These are phyloP conservation scores for Smittia sp. DNA, from an alignment of 2,888 invertebrate species.

Conservation along the genomic window DNA sequence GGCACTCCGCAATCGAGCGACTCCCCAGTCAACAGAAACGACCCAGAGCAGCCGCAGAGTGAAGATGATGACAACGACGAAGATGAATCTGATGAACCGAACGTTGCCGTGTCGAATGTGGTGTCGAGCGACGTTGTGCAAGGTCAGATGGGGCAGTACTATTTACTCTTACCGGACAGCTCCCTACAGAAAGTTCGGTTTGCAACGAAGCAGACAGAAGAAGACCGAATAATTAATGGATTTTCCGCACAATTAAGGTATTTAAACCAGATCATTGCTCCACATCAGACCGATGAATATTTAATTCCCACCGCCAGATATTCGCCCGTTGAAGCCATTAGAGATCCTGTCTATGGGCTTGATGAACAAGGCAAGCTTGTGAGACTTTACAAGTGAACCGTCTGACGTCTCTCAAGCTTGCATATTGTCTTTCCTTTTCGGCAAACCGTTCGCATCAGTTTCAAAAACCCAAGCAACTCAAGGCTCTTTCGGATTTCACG, in stretches of 20 bases:
- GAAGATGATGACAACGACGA: slow-evolving; percentile 39
- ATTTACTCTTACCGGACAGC: slow-evolving; percentile 51
- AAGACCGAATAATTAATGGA: slow-evolving; percentile 48
- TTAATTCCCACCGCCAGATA: slow-evolving; percentile 45
- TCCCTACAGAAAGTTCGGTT: slow-evolving; percentile 51
- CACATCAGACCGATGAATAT: background rate
- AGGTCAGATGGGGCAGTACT: slow-evolving; percentile 49
- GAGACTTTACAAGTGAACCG: slow-evolving; percentile 47
- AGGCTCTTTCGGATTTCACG: no score
- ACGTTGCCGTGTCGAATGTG: slow-evolving; percentile 44
- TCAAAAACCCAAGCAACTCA: background rate
- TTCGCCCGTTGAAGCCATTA: slow-evolving; percentile 51
- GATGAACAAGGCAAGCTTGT: slow-evolving; percentile 51
- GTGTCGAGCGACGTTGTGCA: slow-evolving; percentile 40
- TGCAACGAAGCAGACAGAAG: slow-evolving; percentile 48
- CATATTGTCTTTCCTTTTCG: no score
- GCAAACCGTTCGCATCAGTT: background rate
- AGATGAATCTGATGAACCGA: slow-evolving; percentile 36
- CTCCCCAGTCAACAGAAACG: slow-evolving; percentile 28
- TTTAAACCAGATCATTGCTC: slow-evolving; percentile 8
- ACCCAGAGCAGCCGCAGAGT: slow-evolving; percentile 24
- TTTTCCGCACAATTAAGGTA: slow-evolving; percentile 51
- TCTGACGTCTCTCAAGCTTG: background rate
- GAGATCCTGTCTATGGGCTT: slow-evolving; percentile 52
- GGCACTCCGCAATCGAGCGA: slow-evolving; percentile 45